phyloP scores from a whole-genome alignment of 2,888 invertebrate genomes.

The Parthenolecanium corni region DNA sequence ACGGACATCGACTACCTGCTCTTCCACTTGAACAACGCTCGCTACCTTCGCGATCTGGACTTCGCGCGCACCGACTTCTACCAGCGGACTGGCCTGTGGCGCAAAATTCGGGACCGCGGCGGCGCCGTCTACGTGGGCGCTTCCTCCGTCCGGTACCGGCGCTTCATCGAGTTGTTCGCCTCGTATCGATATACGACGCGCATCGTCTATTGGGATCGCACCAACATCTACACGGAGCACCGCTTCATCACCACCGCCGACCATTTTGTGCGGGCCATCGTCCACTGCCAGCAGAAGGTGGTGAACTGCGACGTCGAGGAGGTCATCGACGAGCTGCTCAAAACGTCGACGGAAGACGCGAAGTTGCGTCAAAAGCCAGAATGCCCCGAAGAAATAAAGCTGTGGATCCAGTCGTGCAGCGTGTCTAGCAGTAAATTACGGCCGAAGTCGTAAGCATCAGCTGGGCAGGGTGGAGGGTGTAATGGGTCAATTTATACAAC shows the following conservation, averaged over 20 bases:
- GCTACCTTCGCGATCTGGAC: slow-evolving; percentile 76
- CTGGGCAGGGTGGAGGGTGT: no score
- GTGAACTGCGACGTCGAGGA: slow-evolving; percentile 42
- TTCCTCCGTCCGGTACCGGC: slow-evolving; percentile 66
- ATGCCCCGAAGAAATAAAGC: slow-evolving; percentile 45
- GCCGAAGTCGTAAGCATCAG: no score
- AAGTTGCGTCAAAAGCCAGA: slow-evolving; percentile 32
- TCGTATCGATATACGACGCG: slow-evolving; percentile 61
- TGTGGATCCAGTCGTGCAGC: slow-evolving; percentile 58
- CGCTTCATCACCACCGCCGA: slow-evolving; percentile 60
- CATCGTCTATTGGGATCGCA: slow-evolving; percentile 77
- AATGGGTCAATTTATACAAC: no score
- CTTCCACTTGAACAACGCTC: slow-evolving; percentile 85
- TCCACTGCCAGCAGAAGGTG: slow-evolving; percentile 40
- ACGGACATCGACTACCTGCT: slow-evolving; percentile 75
- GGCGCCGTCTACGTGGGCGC: slow-evolving; percentile 68
- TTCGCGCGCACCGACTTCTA: slow-evolving; percentile 79
- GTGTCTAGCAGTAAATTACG: slow-evolving; percentile 55
- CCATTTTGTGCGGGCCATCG: slow-evolving; percentile 50
- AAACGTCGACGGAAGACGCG: slow-evolving; percentile 28
- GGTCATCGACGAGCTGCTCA: slow-evolving; percentile 40
- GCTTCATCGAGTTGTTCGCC: slow-evolving; percentile 63
- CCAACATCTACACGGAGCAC: slow-evolving; percentile 73
- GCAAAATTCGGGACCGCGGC: slow-evolving; percentile 58
- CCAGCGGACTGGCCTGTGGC: slow-evolving; percentile 62